Evolutionary conservation across 2,113 vertebrate species (phyloP).

Genomic region (Reinhardtius hippoglossoides): DNA sequence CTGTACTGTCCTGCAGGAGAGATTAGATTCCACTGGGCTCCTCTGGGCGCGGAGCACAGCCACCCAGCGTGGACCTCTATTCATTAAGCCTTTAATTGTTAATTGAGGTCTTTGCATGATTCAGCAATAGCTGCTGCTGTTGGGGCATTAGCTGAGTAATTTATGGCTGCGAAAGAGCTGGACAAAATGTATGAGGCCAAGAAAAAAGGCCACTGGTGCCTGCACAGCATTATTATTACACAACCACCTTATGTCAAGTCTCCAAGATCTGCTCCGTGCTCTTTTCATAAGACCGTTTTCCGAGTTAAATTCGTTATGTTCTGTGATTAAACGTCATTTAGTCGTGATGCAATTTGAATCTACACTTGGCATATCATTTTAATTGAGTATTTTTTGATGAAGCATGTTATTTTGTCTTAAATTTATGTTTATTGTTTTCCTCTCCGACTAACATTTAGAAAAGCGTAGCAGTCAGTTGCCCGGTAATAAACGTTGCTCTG

Average conservation of each 20-base stretch:
- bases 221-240: slow-evolving; percentile 23
- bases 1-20: slow-evolving; percentile 65
- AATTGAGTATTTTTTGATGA: slow-evolving; percentile 30
- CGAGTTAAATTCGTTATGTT: slow-evolving; percentile 36
- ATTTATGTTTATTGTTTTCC: slow-evolving; percentile 9
- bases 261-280: not conserved
- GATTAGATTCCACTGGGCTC: slow-evolving; percentile 66
- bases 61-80: slow-evolving; percentile 68
- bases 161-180: slow-evolving; percentile 66
- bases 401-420: slow-evolving; percentile 17
- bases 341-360: slow-evolving; percentile 18
- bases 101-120: slow-evolving; percentile 80
- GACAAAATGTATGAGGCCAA: slow-evolving; percentile 52
- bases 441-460: not conserved
- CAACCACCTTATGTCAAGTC: slow-evolving; percentile 28
- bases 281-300: slow-evolving; percentile 11
- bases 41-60: slow-evolving; percentile 56
- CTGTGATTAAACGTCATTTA: slow-evolving; percentile 34
- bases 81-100: slow-evolving; percentile 81
- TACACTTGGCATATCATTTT: slow-evolving; percentile 22
- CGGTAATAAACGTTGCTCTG: slow-evolving; percentile 8
- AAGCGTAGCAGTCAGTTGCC: not conserved
- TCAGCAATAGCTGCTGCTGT: slow-evolving; percentile 71
- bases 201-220: slow-evolving; percentile 38
- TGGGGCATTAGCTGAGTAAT: slow-evolving; percentile 75